Conservation (phyloP, 2,888 invertebrate species). For the Pardosa pseudoannulata region DNA sequence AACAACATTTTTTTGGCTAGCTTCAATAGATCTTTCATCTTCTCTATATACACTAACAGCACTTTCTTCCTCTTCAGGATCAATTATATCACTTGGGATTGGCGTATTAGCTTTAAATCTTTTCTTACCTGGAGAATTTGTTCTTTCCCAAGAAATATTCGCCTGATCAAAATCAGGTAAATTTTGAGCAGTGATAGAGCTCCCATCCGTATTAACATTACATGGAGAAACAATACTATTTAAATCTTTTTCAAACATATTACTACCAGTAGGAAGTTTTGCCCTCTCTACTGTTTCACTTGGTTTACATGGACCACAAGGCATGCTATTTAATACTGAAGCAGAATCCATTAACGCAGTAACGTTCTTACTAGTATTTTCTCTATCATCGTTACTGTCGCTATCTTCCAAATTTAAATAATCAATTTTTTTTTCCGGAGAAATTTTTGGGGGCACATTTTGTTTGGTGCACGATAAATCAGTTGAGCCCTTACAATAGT, state of each 20-base stretch:
- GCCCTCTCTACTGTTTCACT: too few relatives aligned
- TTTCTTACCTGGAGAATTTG: neutral
- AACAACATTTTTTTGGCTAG: neutral
- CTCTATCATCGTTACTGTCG: constrained; percentile 26
- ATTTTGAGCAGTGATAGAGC: neutral
- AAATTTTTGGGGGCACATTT: neutral
- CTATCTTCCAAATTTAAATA: constrained; percentile 43
- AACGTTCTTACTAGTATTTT: constrained; percentile 3
- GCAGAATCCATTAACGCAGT: constrained; percentile 37
- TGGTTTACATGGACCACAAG: constrained; percentile 28
- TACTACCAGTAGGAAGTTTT: neutral
- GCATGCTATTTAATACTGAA: constrained; percentile 29
- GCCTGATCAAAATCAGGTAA: neutral
- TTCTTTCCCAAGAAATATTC: neutral
- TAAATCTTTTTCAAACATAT: too few relatives aligned
- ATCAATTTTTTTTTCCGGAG: constrained; percentile 13
- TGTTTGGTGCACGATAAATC: too few relatives aligned
- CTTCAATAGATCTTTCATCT: constrained; percentile 18
- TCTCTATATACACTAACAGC: constrained; percentile 9
- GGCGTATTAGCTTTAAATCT: neutral
- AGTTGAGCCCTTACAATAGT: neutral
- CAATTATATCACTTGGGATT: neutral
- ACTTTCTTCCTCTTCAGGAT: neutral
- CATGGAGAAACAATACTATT: too few relatives aligned
- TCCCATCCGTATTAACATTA: neutral